Evolutionary conservation across 2,113 vertebrate genomes (phyloP), one percentile per base, ranked within the genome.

Genomic region (Speoplatyrhinus poulsoni): DNA sequence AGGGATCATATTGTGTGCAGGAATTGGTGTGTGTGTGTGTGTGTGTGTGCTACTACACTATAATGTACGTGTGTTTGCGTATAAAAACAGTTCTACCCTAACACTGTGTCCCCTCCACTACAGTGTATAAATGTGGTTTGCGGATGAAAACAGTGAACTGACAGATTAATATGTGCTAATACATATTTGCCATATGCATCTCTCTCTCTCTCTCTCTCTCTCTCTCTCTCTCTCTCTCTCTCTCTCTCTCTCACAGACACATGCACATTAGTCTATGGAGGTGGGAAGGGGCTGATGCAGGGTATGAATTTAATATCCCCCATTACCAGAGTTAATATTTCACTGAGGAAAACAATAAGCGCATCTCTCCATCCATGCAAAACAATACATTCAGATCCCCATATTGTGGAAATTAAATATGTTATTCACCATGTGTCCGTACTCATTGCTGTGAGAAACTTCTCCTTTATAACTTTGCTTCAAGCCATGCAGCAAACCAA

Each of bases 281-380:
- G n/a, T 36, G 9, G 15, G 12, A 59, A n/a, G 10, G 36, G 32
- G 41, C 41, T 52, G 59, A 58, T 66, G 60, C 52, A 46, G 67
- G 36, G 52, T 64, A 69, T 70, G 64, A 55, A 76, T 81, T 76
- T 76, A 82, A 78, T 71, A 71, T 72, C 68, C 49, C 69, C 62
- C 59, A 79, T 82, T 76, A 75, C 69, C 8, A 11, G 41, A 54
- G 54, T 73, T 73, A 80, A 26, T 77, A 78, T 80, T 78, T 70
- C 59, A 57, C 63, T n/a, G 60, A 70, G 60, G 53, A 70, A 73
- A 74, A 82, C 71, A 85, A 71, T 75, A 68, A 62, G 66, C 48
- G 12, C 36, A 41, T 19, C 15, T 53, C 48, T 69, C 52, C 53
- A 56, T 62, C 46, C 63, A 72, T 41, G 50, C 65, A 49, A 52